Evolutionary conservation across 2,113 vertebrate genomes (phyloP), one percentile per base, ranked within the genome.

Genomic region (Podocnemis expansa): DNA sequence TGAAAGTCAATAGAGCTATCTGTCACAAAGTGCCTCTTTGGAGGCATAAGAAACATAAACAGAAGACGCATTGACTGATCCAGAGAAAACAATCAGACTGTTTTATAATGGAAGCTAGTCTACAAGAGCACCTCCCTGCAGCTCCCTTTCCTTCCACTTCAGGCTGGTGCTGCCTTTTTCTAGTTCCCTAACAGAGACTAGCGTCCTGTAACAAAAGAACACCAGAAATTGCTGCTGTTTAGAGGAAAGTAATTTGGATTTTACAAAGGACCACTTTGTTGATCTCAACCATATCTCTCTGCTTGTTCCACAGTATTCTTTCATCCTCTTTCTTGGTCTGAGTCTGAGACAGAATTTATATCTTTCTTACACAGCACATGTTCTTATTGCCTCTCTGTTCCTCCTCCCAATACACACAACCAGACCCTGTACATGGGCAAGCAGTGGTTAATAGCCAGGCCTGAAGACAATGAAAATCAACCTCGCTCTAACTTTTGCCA

Each of bases 401-500:
- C 47, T 47, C 47, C 47, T 10, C 47, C 47, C 47, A 47, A 47
- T n/a, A 47, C 47, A 47, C 47, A 47, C 47, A 67, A n/a, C 17
- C 63, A n/a, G 63, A 67, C 34, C 63, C 34, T 56, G 2, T 82
- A 14, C 22, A 41, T 56, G 2, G 58, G 2, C 12, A 29, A 86
- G 87, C 80, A 38, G 2, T 4, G 2, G 4, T 73, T 55, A 84
- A 79, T 49, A 60, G 2, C 5, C 83, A 76, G 4, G 10, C 25
- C 60, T 45, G 1, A 10, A 49, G 78, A 56, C 83, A 63, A 3
- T 10, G 34, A 14, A 82, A 88, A 90, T 11, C 34, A 60, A 1
- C 19, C 16, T 82, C 4, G 41, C 8, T 60, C 10, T 24, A 76
- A 16, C 5, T 1, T 0, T 25, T 8, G 2, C 31, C 5, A 88